Base-by-base conservation (phyloP, 2,797 vertebrate species). In the Loriculus beryllinus region DNA sequence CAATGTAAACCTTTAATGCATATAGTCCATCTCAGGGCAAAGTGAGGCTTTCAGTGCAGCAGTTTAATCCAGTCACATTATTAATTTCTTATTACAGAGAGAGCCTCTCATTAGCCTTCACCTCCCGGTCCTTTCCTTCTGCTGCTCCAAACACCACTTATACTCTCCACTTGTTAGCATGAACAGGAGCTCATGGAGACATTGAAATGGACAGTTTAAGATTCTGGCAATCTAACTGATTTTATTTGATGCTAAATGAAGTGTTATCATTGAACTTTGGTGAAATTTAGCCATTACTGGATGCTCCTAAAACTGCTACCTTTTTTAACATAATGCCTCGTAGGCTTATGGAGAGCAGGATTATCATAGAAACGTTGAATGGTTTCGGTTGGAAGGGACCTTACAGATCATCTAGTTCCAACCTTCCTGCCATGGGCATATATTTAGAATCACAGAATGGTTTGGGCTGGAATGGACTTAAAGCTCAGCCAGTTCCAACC, bases 101-200 rank as follows among this genome's bases (percentile, higher is more conserved):
- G 76, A 35, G 80, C 23, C 63, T 86, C 79, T 94, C 82, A 86
- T 93, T 86, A 94, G 47, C 57, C 69, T 96, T 49, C 54, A 35
- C 76, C 22, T 71, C 69, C 63, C 0, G 0, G 54, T 40, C 70
- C 40, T 86, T 91, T 43, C 59, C 74, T 91, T 85, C 92, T 45
- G 72, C 91, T 94, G 80, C 85, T 95, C 87, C 89, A 64, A 87
- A 65, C 87, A 79, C 85, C 77, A 74, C 70, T 90, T 82, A 57
- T 60, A 5, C 26, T 86, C 56, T 48, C 68, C 80, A n/a, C 67
- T 86, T 88, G 88, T 86, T 88, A 92, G 80, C 86, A 68, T 0
- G 0, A 69, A 76, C 72, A 43, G 89, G 79, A 83, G 82, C 76
- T 93, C 85, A 11, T 42, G 63, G 87, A 60, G 91, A 82, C 82